phyloP scores from a whole-genome alignment of 2,797 vertebrate species.

The Girardinus metallicus region DNA sequence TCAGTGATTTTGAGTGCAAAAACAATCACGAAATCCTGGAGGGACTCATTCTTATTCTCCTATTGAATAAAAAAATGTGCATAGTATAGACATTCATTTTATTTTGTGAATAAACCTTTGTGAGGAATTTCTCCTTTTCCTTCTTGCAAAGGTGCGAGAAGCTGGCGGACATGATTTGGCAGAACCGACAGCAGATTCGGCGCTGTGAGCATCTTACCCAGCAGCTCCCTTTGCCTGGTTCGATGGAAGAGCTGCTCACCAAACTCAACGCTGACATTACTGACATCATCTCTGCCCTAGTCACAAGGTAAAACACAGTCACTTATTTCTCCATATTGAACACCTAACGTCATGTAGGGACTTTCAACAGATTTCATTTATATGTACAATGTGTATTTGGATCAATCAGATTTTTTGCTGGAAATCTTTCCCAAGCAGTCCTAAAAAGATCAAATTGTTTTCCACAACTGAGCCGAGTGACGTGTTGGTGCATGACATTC shows the following conservation, averaged over 20 bases:
- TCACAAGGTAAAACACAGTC: slow-evolving; percentile 83
- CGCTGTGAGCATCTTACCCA: slow-evolving; percentile 92
- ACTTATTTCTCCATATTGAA: background rate
- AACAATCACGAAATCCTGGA: no score
- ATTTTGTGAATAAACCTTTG: background rate
- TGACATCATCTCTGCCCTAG: slow-evolving; percentile 93
- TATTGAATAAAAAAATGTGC: background rate
- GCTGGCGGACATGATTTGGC: slow-evolving; percentile 91
- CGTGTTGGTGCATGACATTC: no score
- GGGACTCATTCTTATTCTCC: background rate
- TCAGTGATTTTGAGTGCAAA: no score
- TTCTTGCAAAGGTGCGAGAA: slow-evolving; percentile 89
- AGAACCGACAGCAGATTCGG: slow-evolving; percentile 93
- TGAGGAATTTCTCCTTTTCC: background rate
- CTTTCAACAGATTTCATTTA: background rate
- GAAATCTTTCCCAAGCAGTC: no score
- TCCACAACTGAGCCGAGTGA: no score
- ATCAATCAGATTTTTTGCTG: background rate
- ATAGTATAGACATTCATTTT: background rate
- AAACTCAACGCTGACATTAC: slow-evolving; percentile 92
- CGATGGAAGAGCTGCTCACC: slow-evolving; percentile 89
- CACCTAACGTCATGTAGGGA: background rate
- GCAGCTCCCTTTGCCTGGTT: slow-evolving; percentile 91
- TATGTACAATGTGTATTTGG: background rate
- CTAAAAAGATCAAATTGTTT: no score